These are phyloP conservation scores for Typhlichthys subterraneus DNA, from an alignment of 2,797 vertebrate genomes.

Conservation along the genomic window DNA sequence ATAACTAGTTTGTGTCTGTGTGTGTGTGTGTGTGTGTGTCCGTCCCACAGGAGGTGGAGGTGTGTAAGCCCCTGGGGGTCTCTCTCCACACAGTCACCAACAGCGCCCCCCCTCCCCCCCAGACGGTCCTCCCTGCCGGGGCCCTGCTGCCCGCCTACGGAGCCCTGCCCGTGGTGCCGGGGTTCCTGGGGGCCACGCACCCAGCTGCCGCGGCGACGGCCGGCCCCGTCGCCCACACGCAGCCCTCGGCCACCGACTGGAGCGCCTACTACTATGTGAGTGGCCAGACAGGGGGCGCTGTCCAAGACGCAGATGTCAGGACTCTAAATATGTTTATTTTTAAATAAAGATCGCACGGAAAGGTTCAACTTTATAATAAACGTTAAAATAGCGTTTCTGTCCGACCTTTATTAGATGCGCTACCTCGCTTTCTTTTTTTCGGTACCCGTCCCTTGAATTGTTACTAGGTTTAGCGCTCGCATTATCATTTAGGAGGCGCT, in stretches of 20 bases:
- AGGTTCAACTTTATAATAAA: too few species aligned
- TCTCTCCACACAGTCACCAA: conserved; percentile 74
- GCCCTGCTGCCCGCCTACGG: conserved; percentile 77
- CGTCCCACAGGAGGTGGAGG: conserved; percentile 70
- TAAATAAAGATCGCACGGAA: too few species aligned
- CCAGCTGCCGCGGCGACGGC: conserved; percentile 47
- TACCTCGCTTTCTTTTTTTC: too few species aligned
- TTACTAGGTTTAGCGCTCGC: too few species aligned
- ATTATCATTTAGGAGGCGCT: too few species aligned
- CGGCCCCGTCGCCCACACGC: conserved; percentile 49
- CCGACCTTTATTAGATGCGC: too few species aligned
- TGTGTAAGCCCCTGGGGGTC: conserved; percentile 74
- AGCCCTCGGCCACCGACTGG: conserved; percentile 68
- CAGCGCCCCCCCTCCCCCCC: conserved; percentile 62
- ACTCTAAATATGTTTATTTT: too few species aligned
- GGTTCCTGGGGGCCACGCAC: conserved; percentile 76
- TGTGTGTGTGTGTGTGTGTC: not conserved
- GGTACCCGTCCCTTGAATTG: too few species aligned
- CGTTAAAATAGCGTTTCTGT: too few species aligned
- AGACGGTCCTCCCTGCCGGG: conserved; percentile 68
- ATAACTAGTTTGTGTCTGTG: too few species aligned
- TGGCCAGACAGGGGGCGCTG: conserved; percentile 2
- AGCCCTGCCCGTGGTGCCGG: conserved; percentile 78
- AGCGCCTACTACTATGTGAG: conserved; percentile 76
- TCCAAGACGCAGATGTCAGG: too few species aligned